These are phyloP conservation scores for Drosophila suzukii DNA, from an alignment of 1,140 invertebrate genomes.

Conservation along the genomic window DNA sequence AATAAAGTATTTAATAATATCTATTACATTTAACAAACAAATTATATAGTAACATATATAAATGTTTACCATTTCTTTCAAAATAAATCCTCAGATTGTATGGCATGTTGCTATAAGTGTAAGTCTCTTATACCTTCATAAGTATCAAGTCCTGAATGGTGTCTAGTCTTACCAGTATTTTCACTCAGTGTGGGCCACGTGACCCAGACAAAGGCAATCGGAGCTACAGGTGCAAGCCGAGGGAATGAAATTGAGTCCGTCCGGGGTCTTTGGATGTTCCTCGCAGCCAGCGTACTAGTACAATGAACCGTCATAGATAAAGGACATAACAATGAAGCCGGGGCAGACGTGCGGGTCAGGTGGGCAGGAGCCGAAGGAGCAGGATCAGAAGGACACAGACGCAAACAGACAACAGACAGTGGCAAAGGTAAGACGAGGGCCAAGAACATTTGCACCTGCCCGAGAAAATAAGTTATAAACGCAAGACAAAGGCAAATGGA, in stretches of 20 bases:
- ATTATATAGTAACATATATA: too few relatives aligned
- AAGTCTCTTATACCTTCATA: not conserved
- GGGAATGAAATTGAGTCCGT: slow-evolving; percentile 29
- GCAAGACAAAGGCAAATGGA: slow-evolving; percentile 61
- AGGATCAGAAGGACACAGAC: not conserved
- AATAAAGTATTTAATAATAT: not conserved
- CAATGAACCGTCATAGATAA: slow-evolving; percentile 82
- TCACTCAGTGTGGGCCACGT: slow-evolving; percentile 44
- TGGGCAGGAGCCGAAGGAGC: not conserved
- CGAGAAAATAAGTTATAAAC: slow-evolving; percentile 77
- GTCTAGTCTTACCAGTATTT: not conserved
- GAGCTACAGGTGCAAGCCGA: slow-evolving; percentile 64
- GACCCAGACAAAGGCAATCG: slow-evolving; percentile 52
- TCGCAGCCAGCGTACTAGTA: slow-evolving; percentile 37
- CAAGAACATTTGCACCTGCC: slow-evolving; percentile 75
- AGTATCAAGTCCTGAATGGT: not conserved
- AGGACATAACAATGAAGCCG: slow-evolving; percentile 78
- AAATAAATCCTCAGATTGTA: too few relatives aligned
- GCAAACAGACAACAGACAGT: slow-evolving; percentile 9
- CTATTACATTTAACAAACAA: too few relatives aligned
- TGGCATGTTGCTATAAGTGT: too few relatives aligned
- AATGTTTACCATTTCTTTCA: too few relatives aligned
- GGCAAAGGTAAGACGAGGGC: slow-evolving; percentile 28
- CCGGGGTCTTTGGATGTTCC: slow-evolving; percentile 21
- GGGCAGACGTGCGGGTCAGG: slow-evolving; percentile 66